Conservation (phyloP, 2,113 vertebrate genomes). For the Tauraco erythrolophus region DNA sequence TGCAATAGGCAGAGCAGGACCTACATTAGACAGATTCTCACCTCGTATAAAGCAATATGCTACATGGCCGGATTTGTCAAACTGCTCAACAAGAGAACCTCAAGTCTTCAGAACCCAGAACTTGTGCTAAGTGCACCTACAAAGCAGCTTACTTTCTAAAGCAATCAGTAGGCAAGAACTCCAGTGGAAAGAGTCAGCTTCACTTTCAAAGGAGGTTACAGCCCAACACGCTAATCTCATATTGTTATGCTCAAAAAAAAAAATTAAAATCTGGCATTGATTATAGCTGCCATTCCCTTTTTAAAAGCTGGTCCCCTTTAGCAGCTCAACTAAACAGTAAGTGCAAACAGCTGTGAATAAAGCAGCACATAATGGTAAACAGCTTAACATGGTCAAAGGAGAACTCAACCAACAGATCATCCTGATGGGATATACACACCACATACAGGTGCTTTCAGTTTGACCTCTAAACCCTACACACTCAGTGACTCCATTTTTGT, state of each 20-base stretch:
- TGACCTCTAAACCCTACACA: background rate
- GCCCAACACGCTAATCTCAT: background rate
- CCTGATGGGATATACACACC: background rate
- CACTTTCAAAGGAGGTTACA: accelerated
- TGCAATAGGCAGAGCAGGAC: accelerated
- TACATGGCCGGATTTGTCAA: background rate
- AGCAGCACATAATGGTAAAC: background rate
- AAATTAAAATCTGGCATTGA: background rate
- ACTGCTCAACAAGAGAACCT: background rate
- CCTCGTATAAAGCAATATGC: background rate
- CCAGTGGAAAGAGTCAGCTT: background rate
- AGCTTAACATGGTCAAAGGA: background rate
- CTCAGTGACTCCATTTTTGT: background rate
- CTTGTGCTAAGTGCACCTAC: background rate
- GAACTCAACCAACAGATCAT: background rate
- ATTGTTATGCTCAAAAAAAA: background rate
- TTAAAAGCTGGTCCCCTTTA: background rate
- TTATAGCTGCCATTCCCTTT: background rate
- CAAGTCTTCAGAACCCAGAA: background rate
- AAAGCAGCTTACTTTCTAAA: background rate
- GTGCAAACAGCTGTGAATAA: background rate
- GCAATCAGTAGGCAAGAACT: background rate
- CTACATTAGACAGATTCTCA: background rate
- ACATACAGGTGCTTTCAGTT: background rate
- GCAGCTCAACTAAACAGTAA: background rate